Evolutionary conservation across 2,113 vertebrate genomes (phyloP), one percentile per base, ranked within the genome.

Genomic region (Pandion haliaetus): DNA sequence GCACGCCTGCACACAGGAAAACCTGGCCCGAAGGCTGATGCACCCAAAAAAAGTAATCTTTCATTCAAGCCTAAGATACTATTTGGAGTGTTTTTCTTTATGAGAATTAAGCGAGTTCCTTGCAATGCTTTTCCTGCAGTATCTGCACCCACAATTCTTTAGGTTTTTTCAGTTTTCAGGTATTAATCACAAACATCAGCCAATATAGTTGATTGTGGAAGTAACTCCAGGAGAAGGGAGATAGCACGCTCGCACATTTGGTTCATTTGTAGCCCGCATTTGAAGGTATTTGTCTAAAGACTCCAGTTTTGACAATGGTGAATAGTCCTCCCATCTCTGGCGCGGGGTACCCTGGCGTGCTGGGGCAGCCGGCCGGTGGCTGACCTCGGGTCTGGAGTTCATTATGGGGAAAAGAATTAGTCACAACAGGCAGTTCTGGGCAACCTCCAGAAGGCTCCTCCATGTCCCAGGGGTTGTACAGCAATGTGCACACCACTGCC

Each of bases 401-500:
- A 3, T 12, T 36, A 12, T 18, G 44, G 55, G 62, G n/a, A 36
- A 45, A 16, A 25, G 40, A 72, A 38, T 2, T 54, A 34, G 17
- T 19, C 16, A 66, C 32, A n/a, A 49, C 3, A 12, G 65, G 49
- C 17, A 13, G 6, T 21, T 38, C 65, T 58, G 49, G 54, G 17
- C 65, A 84, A 34, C 4, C 59, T 63, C 45, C 36, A 6, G 24
- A 49, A 32, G 55, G 58, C 66, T 70, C 34, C 85, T 82, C 28
- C 2, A 0, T 0, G 23, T 23, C 52, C 86, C 9, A 1, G 2
- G 5, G 65, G 23, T 40, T 0, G 1, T 5, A 5, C 17, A 36
- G 12, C 8, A 13, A 65, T 6, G 12, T 9, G 5, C 66, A 9
- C 13, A 6, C 59, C 26, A 1, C 25, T 6, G 44, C 67, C 50